These are phyloP conservation scores for Brachionus paranguensis DNA, from an alignment of 1,140 invertebrate genomes.

Conservation along the genomic window DNA sequence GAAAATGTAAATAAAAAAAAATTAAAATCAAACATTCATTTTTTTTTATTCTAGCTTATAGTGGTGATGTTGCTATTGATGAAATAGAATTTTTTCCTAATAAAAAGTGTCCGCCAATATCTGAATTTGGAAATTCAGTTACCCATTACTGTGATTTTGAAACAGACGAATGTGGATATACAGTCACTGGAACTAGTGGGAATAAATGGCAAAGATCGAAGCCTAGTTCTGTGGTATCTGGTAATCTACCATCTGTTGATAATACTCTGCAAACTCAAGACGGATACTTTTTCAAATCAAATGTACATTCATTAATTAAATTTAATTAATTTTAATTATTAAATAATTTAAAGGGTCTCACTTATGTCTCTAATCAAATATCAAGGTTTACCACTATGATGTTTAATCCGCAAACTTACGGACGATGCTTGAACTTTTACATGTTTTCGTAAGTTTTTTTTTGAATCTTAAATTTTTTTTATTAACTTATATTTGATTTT, in stretches of 20 bases:
- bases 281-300: slow-evolving; percentile 62
- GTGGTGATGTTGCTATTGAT: background rate
- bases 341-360: background rate
- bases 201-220: slow-evolving; percentile 5
- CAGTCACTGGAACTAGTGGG: background rate
- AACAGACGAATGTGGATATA: slow-evolving; percentile 11
- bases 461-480: background rate
- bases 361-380: background rate
- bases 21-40: background rate
- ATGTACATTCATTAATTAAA: background rate
- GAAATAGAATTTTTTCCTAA: slow-evolving; percentile 1
- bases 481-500: background rate
- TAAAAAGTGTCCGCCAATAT: background rate
- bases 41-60: background rate
- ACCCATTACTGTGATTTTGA: slow-evolving; percentile 28
- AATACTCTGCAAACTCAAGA: slow-evolving; percentile 46
- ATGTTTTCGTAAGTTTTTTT: slow-evolving; percentile 9
- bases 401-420: background rate
- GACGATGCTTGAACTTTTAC: background rate
- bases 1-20: background rate
- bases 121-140: background rate
- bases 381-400: background rate
- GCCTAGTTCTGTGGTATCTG: background rate
- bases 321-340: background rate
- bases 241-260: slow-evolving; percentile 42